Evolutionary conservation across 1,140 invertebrate species (phyloP).

Genomic region (Listronotus bonariensis): DNA sequence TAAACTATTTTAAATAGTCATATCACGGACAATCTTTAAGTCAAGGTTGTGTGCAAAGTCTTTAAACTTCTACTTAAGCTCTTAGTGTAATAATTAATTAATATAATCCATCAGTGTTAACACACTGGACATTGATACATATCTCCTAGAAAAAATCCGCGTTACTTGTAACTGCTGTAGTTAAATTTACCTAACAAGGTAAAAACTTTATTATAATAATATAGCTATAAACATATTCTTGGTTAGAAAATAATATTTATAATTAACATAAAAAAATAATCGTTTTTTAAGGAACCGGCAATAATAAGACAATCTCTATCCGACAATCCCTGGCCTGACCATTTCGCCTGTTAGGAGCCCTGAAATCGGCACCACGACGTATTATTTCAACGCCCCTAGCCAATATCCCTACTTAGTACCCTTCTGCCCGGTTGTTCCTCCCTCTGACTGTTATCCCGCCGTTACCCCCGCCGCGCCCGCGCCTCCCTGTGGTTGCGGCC

Average conservation of each 20-base stretch:
- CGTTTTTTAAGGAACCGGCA: conserved; percentile 24
- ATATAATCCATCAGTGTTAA: conserved; percentile 7
- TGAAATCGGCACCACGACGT: conserved; percentile 53
- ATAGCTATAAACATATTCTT: background rate
- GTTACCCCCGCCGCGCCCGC: conserved; percentile 37
- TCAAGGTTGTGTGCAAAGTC: conserved; percentile 30
- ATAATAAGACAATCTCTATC: conserved; percentile 48
- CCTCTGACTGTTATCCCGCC: conserved; percentile 47
- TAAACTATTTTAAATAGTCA: conserved; percentile 3
- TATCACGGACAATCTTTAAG: conserved; percentile 23
- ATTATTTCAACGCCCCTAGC: conserved; percentile 54
- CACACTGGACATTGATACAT: conserved; percentile 17
- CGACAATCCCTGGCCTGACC: conserved; percentile 28
- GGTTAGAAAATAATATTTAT: background rate
- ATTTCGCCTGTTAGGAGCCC: conserved; percentile 35
- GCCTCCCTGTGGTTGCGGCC: conserved; percentile 51
- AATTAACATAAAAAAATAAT: conserved; percentile 5
- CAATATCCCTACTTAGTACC: conserved; percentile 56
- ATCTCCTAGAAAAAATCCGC: conserved; percentile 9
- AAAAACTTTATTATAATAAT: background rate
- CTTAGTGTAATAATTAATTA: background rate
- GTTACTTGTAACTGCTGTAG: conserved; percentile 10
- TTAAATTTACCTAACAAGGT: conserved; percentile 1
- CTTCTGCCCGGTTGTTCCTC: conserved; percentile 52
- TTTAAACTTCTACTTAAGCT: conserved; percentile 3